phyloP scores from a whole-genome alignment of 2,888 invertebrate genomes.

The Archips xylosteana region DNA sequence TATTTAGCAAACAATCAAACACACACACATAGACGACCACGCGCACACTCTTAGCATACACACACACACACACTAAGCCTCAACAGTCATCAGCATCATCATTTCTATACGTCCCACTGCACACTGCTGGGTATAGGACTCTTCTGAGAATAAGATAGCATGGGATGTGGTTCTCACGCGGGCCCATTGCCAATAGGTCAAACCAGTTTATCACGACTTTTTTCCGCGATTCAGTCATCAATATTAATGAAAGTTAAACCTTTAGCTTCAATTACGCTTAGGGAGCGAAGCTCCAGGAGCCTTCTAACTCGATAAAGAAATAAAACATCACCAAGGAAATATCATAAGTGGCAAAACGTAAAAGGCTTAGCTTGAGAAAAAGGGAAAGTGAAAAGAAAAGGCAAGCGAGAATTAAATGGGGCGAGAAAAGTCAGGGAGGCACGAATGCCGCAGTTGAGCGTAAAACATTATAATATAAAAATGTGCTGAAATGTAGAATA shows the following conservation, averaged over 20 bases:
- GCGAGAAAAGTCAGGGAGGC: slow-evolving; percentile 15
- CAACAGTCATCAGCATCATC: too few species aligned
- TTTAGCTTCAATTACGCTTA: neutral
- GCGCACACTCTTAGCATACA: too few species aligned
- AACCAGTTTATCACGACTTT: too few species aligned
- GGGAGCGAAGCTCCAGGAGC: too few species aligned
- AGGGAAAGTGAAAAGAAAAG: slow-evolving; percentile 16
- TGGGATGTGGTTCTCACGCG: too few species aligned
- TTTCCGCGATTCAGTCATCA: neutral
- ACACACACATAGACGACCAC: too few species aligned
- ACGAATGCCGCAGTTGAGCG: slow-evolving; percentile 10
- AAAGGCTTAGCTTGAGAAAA: slow-evolving; percentile 18
- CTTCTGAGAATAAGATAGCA: too few species aligned
- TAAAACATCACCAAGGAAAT: slow-evolving; percentile 16
- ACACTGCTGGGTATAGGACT: too few species aligned
- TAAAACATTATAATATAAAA: slow-evolving; percentile 3
- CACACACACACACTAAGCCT: too few species aligned
- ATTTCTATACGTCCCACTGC: too few species aligned
- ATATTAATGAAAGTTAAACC: neutral
- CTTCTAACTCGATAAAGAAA: slow-evolving; percentile 1
- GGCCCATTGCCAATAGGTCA: too few species aligned
- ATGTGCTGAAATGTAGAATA: neutral
- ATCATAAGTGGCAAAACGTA: slow-evolving; percentile 3
- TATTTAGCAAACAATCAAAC: too few species aligned
- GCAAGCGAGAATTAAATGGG: slow-evolving; percentile 26